Conservation (phyloP, 2,797 vertebrate species). For the Coregonus ussuriensis region DNA sequence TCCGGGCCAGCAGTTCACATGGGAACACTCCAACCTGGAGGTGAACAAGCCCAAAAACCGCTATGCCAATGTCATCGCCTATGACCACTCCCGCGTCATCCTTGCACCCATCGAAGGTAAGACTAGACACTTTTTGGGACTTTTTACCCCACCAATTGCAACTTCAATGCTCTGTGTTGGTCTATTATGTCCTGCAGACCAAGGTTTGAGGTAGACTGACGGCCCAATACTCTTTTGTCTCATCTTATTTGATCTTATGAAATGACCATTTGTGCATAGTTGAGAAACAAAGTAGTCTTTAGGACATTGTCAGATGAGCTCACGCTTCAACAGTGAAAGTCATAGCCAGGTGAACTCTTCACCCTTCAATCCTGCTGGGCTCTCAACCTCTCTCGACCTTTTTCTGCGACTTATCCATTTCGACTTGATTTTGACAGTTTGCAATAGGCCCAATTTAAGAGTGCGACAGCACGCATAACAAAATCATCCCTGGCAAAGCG, state of each 20-base stretch:
- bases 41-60: conserved; percentile 99
- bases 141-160: neutral
- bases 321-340: conserved; percentile 64
- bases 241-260: too few species aligned
- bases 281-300: too few species aligned
- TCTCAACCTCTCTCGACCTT: conserved; percentile 38
- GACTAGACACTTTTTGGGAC: conserved; percentile 17
- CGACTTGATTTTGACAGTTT: conserved; percentile 48
- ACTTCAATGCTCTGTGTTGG: too few species aligned
- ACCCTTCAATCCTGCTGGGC: conserved; percentile 44
- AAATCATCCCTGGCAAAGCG: conserved; percentile 65
- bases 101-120: conserved; percentile 94
- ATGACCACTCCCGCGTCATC: conserved; percentile 96
- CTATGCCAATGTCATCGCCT: conserved; percentile 97
- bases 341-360: conserved; percentile 41
- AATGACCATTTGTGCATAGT: too few species aligned
- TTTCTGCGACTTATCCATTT: conserved; percentile 37
- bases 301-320: conserved; percentile 65
- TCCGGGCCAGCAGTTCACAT: conserved; percentile 98
- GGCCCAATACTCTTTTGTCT: too few species aligned
- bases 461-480: conserved; percentile 64
- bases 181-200: neutral
- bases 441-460: conserved; percentile 64
- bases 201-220: conserved; percentile 21
- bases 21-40: conserved; percentile 98